phyloP scores from a whole-genome alignment of 1,140 invertebrate genomes.

The Caligus rogercresseyi region DNA sequence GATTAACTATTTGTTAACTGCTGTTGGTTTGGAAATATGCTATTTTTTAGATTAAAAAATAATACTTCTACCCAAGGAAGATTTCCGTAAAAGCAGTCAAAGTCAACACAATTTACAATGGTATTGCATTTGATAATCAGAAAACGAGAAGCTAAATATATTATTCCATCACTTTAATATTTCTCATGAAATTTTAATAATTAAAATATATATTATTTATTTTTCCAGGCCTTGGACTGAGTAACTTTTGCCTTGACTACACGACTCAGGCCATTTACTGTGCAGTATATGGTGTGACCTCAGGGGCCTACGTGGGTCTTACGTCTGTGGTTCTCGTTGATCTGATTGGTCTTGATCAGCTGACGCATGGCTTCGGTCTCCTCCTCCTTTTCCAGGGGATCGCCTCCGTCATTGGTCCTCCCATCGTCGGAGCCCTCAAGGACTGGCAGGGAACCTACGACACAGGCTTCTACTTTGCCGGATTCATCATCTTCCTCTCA shows the following conservation, averaged over 20 bases:
- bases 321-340: conserved; percentile 78
- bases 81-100: no score
- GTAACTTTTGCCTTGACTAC: conserved; percentile 11
- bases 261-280: conserved; percentile 50
- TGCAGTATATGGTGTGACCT: conserved; percentile 64
- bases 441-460: conserved; percentile 57
- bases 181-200: neutral
- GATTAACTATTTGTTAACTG: no score
- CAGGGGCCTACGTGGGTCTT: conserved; percentile 77
- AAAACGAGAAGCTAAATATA: neutral
- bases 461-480: conserved; percentile 62
- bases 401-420: conserved; percentile 68
- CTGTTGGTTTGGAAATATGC: no score
- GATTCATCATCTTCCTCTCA: conserved; percentile 59
- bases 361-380: conserved; percentile 84
- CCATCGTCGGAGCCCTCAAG: conserved; percentile 55
- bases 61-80: no score
- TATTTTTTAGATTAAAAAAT: no score
- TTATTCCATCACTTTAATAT: neutral
- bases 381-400: conserved; percentile 76
- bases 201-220: neutral
- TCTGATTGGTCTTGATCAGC: conserved; percentile 58
- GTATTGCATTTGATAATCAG: no score
- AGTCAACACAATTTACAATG: no score
- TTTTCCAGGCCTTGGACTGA: conserved; percentile 2